Percentiles rank a stretch among this genome's conserved stretches.
phyloP scores from a whole-genome alignment of 2,113 vertebrate genomes.

The Pelvicachromis taeniatus region DNA sequence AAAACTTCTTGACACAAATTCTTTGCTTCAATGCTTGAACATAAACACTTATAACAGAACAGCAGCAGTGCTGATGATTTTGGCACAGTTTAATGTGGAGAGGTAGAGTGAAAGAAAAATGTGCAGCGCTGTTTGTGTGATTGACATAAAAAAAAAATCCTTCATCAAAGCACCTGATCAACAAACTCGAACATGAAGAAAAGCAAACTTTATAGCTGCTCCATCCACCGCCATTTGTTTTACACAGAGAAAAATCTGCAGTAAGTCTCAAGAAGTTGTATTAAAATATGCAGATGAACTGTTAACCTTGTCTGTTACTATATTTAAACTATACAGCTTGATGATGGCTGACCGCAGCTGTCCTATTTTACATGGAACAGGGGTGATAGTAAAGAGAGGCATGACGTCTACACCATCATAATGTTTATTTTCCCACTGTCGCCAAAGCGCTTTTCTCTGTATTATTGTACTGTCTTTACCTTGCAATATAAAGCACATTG shows the following conservation, averaged over 20 bases:
- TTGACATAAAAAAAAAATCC: too few relatives aligned
- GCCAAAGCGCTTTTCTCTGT: too few relatives aligned
- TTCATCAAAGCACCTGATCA: background rate
- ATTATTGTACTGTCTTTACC: too few relatives aligned
- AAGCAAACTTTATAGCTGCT: background rate
- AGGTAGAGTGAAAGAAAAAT: background rate
- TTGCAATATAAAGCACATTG: too few relatives aligned
- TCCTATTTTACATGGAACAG: background rate
- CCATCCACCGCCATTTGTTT: background rate
- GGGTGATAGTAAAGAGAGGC: background rate
- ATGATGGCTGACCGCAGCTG: background rate
- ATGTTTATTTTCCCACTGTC: too few relatives aligned
- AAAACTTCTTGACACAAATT: background rate
- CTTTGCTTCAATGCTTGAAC: background rate
- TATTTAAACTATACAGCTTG: background rate
- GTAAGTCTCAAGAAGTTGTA: background rate
- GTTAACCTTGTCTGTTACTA: background rate
- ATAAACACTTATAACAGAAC: background rate
- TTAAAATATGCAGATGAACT: background rate
- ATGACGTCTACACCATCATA: background rate
- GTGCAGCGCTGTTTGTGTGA: too few relatives aligned
- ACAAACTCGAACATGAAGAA: background rate
- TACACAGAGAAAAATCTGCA: background rate
- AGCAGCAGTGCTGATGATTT: accelerated
- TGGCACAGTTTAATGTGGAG: background rate